Evolutionary conservation across 2,797 vertebrate species (phyloP).

Genomic region (Forpus xanthops): DNA sequence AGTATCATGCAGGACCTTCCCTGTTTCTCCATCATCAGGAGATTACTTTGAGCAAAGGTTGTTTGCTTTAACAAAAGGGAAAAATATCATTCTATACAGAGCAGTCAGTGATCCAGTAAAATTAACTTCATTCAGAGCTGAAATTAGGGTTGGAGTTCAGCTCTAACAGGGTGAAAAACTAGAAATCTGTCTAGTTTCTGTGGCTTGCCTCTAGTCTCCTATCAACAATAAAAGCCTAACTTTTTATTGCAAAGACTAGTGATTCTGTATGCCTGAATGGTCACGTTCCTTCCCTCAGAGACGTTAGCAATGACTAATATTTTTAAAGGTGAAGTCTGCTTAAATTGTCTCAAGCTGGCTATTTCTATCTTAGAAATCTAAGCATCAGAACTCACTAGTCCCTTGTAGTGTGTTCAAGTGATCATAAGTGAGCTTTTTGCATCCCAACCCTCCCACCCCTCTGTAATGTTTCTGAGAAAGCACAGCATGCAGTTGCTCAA

Average conservation of each 20-base stretch:
- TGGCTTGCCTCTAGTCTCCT: neutral
- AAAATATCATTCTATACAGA: neutral
- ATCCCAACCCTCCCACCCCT: neutral
- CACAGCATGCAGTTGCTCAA: neutral
- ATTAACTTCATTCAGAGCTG: neutral
- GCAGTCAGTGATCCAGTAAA: neutral
- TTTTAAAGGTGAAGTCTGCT: neutral
- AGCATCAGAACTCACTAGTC: neutral
- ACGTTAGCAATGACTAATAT: neutral
- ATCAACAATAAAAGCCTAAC: neutral
- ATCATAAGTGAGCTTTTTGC: neutral
- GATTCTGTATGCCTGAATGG: neutral
- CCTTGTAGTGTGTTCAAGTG: neutral
- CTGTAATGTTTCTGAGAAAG: neutral
- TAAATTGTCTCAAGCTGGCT: neutral
- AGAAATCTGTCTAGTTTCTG: neutral
- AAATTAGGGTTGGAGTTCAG: constrained; percentile 4
- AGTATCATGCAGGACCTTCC: neutral
- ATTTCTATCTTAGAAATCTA: neutral
- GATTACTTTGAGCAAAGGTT: neutral
- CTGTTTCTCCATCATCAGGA: neutral
- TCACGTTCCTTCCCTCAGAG: neutral
- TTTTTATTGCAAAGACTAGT: neutral
- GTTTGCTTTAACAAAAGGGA: constrained; percentile 4
- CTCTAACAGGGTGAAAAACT: neutral